Percentiles rank a stretch among this genome's conserved stretches.
phyloP scores from a whole-genome alignment of 2,888 invertebrate genomes.

The Gymnoscelis rufifasciata region DNA sequence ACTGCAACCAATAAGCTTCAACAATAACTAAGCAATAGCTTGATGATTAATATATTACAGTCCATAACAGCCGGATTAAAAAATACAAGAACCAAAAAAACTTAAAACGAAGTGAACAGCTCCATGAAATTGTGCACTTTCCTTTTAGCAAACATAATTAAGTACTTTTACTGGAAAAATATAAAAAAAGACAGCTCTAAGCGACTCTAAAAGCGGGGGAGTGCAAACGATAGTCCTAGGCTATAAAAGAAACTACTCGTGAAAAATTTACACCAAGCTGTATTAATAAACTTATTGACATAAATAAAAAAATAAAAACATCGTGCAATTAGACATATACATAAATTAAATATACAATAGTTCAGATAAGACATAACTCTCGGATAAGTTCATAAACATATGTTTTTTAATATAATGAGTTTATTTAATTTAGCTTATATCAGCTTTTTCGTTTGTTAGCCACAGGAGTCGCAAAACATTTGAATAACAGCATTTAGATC shows the following conservation, averaged over 20 bases:
- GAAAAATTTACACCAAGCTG: slow-evolving; percentile 65
- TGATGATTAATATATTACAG: slow-evolving; percentile 41
- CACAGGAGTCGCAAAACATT: slow-evolving; percentile 4
- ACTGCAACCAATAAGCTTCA: slow-evolving; percentile 64
- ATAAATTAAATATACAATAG: slow-evolving; percentile 18
- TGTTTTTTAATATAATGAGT: too few species aligned
- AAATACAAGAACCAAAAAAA: slow-evolving; percentile 26
- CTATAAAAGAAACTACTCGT: slow-evolving; percentile 52
- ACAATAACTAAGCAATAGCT: slow-evolving; percentile 51
- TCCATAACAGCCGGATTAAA: slow-evolving; percentile 22
- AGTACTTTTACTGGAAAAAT: slow-evolving; percentile 41
- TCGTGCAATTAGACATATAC: slow-evolving; percentile 54
- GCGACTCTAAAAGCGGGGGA: slow-evolving; percentile 65
- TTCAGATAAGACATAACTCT: too few species aligned
- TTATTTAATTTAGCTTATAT: too few species aligned
- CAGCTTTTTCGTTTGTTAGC: too few species aligned
- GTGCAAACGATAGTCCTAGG: slow-evolving; percentile 48
- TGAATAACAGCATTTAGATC: slow-evolving; percentile 12
- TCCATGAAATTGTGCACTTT: slow-evolving; percentile 19
- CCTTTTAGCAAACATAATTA: slow-evolving; percentile 32
- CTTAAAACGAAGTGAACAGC: slow-evolving; percentile 13
- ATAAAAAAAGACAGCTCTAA: slow-evolving; percentile 55
- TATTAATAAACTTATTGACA: slow-evolving; percentile 69
- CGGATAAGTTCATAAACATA: too few species aligned
- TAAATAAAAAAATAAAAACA: slow-evolving; percentile 53